Evolutionary conservation across 2,113 vertebrate genomes (phyloP).

Genomic region (Dryoscopus gambensis): DNA sequence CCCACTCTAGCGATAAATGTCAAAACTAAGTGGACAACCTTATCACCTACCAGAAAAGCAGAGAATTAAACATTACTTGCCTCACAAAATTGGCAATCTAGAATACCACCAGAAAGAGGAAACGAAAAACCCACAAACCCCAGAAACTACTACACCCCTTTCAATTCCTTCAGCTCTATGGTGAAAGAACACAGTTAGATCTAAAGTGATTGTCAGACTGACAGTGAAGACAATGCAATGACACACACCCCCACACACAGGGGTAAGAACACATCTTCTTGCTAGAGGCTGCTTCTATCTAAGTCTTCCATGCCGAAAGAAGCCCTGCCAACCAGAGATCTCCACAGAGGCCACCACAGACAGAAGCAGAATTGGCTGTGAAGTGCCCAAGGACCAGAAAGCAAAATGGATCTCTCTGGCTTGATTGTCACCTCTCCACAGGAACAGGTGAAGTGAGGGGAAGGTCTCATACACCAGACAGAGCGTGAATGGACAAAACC

Average conservation of each 20-base stretch:
- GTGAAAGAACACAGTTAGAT: neutral
- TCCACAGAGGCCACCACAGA: neutral
- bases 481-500: neutral
- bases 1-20: neutral
- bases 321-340: neutral
- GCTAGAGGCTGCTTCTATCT: neutral
- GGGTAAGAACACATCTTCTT: neutral
- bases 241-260: fast-evolving
- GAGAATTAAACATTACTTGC: neutral
- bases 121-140: neutral
- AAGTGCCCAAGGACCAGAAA: neutral
- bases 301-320: neutral
- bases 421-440: neutral
- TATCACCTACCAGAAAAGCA: neutral
- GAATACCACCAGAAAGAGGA: neutral
- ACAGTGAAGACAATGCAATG: neutral
- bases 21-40: neutral
- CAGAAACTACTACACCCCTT: neutral
- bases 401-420: neutral
- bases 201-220: neutral
- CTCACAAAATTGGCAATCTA: neutral
- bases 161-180: neutral
- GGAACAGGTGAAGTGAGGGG: neutral
- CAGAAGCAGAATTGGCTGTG: neutral
- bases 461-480: neutral